phyloP scores from a whole-genome alignment of 2,113 vertebrate species.

The Psilopogon haemacephalus region DNA sequence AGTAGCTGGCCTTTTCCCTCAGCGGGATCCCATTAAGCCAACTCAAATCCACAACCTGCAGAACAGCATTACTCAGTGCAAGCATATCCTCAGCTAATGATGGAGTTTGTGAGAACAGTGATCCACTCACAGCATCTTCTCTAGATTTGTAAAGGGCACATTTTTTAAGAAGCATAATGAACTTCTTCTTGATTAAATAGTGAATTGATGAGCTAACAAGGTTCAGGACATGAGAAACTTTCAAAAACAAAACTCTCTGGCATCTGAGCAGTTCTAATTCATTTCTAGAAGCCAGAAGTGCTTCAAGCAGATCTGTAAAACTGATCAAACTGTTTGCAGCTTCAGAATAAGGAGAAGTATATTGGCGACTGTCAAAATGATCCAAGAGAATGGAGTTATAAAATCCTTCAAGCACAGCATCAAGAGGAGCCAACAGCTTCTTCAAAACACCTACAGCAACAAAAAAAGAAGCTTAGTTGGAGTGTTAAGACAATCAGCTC shows the following conservation, averaged over 20 bases:
- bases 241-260: slow-evolving; percentile 75
- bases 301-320: slow-evolving; percentile 84
- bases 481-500: not conserved
- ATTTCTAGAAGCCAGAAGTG: slow-evolving; percentile 74
- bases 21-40: slow-evolving; percentile 77
- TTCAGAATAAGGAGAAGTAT: not conserved
- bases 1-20: slow-evolving; percentile 65
- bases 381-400: slow-evolving; percentile 69
- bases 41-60: slow-evolving; percentile 68
- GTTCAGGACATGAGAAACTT: slow-evolving; percentile 66
- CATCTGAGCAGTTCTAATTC: slow-evolving; percentile 50
- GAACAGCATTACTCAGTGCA: slow-evolving; percentile 67
- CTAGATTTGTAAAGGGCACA: slow-evolving; percentile 78
- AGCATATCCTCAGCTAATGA: slow-evolving; percentile 60
- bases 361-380: slow-evolving; percentile 1
- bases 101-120: not conserved
- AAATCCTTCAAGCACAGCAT: slow-evolving; percentile 73
- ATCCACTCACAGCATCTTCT: slow-evolving; percentile 77
- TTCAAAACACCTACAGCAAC: slow-evolving; percentile 72
- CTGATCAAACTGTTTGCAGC: slow-evolving; percentile 62
- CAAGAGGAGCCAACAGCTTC: slow-evolving; percentile 77
- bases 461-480: not conserved
- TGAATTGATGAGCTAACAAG: slow-evolving; percentile 60
- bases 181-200: slow-evolving; percentile 80
- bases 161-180: slow-evolving; percentile 84